Evolutionary conservation across 2,113 vertebrate genomes (phyloP), one percentile per base, ranked within the genome.

Genomic region (Xyliphius kryptos): DNA sequence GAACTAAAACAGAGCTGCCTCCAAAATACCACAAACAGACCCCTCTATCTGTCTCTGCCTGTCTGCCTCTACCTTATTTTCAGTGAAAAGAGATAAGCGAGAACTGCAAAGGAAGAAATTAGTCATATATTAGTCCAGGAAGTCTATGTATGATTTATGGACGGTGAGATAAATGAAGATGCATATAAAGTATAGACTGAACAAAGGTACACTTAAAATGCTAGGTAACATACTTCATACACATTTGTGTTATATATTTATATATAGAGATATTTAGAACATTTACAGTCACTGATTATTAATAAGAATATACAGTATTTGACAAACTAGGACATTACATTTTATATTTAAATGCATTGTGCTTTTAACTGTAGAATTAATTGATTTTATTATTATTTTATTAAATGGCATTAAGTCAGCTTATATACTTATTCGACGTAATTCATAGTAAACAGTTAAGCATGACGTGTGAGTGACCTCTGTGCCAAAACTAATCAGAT

Each of bases 1-100:
- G 76, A 75, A 77, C n/a, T n/a, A 81, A 78, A 75, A 80, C 80
- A 74, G 70, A 48, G 70, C 56, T 67, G 32, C 15, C 53, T 70
- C 52, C 17, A 48, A 20, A 72, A 74, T 67, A 72, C 55, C 61
- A 71, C 54, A 77, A 69, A 73, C 69, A 77, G 69, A 70, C 65
- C 47, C 36, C 12, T 38, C 12, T 9, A 22, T 58, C 46, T 49
- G 15, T 56, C 56, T 37, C 40, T 51, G 19, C n/a, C 37, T 40
- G 6, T 57, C 17, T 44, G 17, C 15, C 5, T 46, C 32, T 32
- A 16, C 13, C 55, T 8, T 41, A 3, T 22, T 12, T 19, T 16
- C 16, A 20, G 26, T 38, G 15, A 5, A 43, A 36, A 22, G 32
- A 20, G 10, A 41, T 20, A 48, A 12, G 10, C 41, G 38, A 13